phyloP scores from a whole-genome alignment of 2,113 vertebrate species.

The Callopanchax toddi region DNA sequence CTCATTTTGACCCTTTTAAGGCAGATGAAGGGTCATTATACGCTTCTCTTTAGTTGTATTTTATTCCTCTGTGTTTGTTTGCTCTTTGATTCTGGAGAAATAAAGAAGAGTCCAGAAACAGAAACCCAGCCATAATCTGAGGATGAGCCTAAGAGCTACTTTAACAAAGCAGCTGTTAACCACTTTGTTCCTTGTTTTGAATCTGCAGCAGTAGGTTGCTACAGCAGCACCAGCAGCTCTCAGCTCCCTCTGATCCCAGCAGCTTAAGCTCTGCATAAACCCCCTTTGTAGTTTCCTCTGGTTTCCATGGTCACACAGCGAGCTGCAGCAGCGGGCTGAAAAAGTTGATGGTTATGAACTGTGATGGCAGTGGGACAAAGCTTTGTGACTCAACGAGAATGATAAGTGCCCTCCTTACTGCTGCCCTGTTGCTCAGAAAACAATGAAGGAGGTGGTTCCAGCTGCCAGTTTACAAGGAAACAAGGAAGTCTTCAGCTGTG shows the following conservation, averaged over 20 bases:
- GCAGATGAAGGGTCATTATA: neutral
- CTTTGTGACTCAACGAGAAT: neutral
- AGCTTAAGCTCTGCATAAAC: neutral
- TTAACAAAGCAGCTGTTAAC: neutral
- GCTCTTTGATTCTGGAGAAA: constrained; percentile 15
- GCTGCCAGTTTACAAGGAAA: neutral
- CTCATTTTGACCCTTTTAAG: neutral
- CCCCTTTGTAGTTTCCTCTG: neutral
- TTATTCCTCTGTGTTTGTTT: constrained; percentile 14
- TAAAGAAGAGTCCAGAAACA: constrained; percentile 15
- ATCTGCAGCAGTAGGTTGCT: constrained; percentile 1
- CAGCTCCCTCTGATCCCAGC: constrained; percentile 2
- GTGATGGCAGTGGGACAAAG: constrained; percentile 1
- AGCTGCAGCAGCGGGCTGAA: neutral
- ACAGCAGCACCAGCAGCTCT: neutral
- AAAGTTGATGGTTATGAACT: neutral
- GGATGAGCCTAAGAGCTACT: constrained; percentile 8
- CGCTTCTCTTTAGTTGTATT: no score
- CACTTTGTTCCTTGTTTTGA: neutral
- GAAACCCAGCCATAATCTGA: constrained; percentile 11
- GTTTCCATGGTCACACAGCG: constrained; percentile 11
- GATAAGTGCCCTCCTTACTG: neutral
- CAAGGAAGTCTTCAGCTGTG: neutral
- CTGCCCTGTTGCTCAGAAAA: neutral
- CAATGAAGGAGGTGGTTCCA: neutral